Conservation (phyloP, 2,113 vertebrate species). For the Carlito syrichta region DNA sequence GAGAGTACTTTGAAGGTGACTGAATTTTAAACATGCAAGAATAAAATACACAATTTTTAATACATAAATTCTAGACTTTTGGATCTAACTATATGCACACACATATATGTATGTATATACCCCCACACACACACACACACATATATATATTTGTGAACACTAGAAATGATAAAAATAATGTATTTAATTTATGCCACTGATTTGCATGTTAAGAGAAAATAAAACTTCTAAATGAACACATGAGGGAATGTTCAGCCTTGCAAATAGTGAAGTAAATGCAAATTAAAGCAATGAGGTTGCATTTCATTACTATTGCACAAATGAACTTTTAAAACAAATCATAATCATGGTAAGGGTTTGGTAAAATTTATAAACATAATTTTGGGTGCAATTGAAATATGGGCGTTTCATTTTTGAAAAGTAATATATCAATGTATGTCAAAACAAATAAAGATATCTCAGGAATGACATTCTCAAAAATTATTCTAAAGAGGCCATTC, state of each 20-base stretch:
- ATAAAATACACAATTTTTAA: no score
- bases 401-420: background rate
- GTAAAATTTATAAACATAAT: background rate
- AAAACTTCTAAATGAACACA: slow-evolving; percentile 18
- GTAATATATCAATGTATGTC: background rate
- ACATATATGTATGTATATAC: no score
- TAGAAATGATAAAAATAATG: background rate
- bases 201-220: slow-evolving; percentile 43
- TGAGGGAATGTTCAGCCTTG: background rate
- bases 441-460: background rate
- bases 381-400: background rate
- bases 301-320: background rate
- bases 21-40: no score
- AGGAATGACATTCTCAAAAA: background rate
- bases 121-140: no score
- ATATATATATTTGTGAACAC: background rate
- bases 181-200: background rate
- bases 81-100: no score
- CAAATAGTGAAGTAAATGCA: slow-evolving; percentile 35
- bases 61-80: no score
- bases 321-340: slow-evolving; percentile 10
- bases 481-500: background rate
- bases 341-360: background rate
- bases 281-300: slow-evolving; percentile 4
- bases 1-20: no score